Evolutionary conservation across 2,888 invertebrate genomes (phyloP).

Genomic region (Hanleya hanleyi): DNA sequence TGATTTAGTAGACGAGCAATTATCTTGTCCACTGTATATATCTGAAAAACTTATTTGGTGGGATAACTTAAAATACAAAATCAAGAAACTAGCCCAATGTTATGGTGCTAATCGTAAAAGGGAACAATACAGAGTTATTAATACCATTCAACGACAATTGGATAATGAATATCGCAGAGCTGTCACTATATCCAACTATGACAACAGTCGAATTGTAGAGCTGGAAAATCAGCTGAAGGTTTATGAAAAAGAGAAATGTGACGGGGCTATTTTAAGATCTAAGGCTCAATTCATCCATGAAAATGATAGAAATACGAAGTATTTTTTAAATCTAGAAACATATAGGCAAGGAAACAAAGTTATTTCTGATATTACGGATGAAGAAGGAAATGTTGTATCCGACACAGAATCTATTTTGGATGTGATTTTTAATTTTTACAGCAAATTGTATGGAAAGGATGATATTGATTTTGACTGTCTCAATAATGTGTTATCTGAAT

Average conservation of each 20-base stretch:
- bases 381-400: background rate
- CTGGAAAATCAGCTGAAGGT: background rate
- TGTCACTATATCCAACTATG: too few relatives aligned
- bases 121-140: too few relatives aligned
- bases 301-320: background rate
- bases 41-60: too few relatives aligned
- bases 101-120: too few relatives aligned
- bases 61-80: too few relatives aligned
- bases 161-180: too few relatives aligned
- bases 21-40: too few relatives aligned
- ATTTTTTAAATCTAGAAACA: background rate
- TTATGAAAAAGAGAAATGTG: background rate
- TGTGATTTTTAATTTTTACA: background rate
- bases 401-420: background rate
- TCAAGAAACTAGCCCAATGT: too few relatives aligned
- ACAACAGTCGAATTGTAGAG: too few relatives aligned
- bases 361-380: background rate
- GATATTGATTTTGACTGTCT: background rate
- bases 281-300: background rate
- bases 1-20: too few relatives aligned
- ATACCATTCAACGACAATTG: too few relatives aligned
- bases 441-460: background rate
- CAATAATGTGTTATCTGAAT: background rate
- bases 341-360: background rate
- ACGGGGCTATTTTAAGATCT: background rate